Conservation (phyloP, 2,797 vertebrate genomes). For the Darevskia nairensis region DNA sequence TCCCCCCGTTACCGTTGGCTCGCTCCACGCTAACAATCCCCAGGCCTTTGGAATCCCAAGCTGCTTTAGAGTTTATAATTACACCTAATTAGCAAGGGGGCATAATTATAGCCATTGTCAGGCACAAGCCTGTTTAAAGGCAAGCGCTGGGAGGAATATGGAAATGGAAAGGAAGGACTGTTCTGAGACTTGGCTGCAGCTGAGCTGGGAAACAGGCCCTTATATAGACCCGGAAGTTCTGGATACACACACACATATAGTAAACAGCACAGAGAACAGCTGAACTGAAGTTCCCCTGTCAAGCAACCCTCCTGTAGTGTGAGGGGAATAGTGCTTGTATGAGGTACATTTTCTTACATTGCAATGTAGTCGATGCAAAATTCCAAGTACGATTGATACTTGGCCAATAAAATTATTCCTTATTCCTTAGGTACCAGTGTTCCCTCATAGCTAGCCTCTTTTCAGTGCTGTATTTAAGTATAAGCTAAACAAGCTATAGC, state of each 20-base stretch:
- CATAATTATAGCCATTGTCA: slow-evolving; percentile 33
- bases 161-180: slow-evolving; percentile 16
- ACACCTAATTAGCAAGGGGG: slow-evolving; percentile 23
- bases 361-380: no score
- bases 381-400: no score
- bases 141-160: slow-evolving; percentile 11
- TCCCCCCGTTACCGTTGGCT: neutral
- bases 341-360: no score
- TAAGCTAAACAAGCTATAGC: no score
- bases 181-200: neutral
- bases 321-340: no score
- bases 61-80: slow-evolving; percentile 28
- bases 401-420: no score
- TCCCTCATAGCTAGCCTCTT: no score
- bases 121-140: slow-evolving; percentile 11
- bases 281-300: neutral
- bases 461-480: no score
- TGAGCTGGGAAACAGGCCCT: neutral
- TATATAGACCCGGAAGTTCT: neutral
- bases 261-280: neutral
- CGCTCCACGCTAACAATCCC: slow-evolving; percentile 3
- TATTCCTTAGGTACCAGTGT: no score
- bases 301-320: neutral
- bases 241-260: neutral
- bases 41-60: slow-evolving; percentile 36